Conservation (phyloP, 2,888 invertebrate genomes). For the Actias luna region DNA sequence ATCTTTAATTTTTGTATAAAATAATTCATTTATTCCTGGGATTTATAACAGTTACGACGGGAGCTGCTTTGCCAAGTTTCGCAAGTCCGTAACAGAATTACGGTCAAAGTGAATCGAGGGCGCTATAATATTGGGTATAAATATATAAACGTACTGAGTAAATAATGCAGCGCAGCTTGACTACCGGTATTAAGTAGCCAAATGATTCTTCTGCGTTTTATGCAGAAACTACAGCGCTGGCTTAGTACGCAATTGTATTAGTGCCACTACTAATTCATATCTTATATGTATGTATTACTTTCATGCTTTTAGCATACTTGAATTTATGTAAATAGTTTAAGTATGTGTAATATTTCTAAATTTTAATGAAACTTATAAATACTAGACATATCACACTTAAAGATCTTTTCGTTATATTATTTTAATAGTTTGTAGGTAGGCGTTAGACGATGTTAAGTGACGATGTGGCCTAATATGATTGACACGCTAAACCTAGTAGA, state of each 20-base stretch:
- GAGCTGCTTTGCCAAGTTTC: constrained; percentile 11
- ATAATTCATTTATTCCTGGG: constrained; percentile 1
- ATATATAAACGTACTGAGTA: constrained; percentile 34
- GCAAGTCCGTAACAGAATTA: constrained; percentile 17
- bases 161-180: constrained; percentile 42
- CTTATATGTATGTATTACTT: not conserved
- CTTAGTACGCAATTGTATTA: not conserved
- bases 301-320: too few species aligned
- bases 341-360: too few species aligned
- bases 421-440: too few species aligned
- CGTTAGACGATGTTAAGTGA: too few species aligned
- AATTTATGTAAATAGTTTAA: too few species aligned
- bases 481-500: too few species aligned
- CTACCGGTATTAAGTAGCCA: constrained; percentile 53
- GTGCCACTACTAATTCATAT: not conserved
- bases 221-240: constrained; percentile 19
- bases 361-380: too few species aligned
- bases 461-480: too few species aligned
- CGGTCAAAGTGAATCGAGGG: constrained; percentile 19
- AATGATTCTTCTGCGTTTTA: constrained; percentile 43
- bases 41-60: not conserved
- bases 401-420: too few species aligned
- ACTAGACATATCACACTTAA: too few species aligned
- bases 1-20: not conserved
- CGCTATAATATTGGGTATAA: constrained; percentile 25